Conservation (phyloP, 2,797 vertebrate genomes). For the Peromyscus attwateri region DNA sequence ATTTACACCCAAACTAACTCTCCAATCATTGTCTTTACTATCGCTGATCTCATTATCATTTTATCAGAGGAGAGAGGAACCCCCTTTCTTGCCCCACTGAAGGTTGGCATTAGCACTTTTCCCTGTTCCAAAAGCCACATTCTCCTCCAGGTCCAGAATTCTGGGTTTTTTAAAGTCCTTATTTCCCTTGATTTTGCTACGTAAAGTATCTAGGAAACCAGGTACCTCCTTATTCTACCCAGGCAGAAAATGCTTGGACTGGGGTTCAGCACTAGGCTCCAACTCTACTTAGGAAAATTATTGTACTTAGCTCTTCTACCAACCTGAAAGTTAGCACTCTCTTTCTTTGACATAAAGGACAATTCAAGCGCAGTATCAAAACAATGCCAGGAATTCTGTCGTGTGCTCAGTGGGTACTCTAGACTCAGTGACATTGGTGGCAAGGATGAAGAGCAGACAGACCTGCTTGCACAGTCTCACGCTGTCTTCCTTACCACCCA, state of each 20-base stretch:
- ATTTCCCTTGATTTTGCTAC: background rate
- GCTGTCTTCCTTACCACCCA: background rate
- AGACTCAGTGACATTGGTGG: rapidly evolving
- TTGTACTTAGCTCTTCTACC: background rate
- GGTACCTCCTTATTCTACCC: background rate
- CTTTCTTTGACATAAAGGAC: background rate
- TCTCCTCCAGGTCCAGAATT: background rate
- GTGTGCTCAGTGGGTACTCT: background rate
- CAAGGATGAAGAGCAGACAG: background rate
- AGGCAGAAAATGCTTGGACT: background rate
- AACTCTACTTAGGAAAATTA: background rate
- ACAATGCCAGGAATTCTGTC: background rate
- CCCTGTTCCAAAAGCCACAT: background rate
- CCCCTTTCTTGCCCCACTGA: background rate
- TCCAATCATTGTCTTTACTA: too few relatives aligned
- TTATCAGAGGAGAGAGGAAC: background rate
- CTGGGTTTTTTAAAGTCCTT: background rate
- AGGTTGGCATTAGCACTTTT: too few relatives aligned
- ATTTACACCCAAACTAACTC: background rate
- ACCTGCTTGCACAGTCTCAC: background rate
- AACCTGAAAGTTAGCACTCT: background rate
- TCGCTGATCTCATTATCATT: background rate
- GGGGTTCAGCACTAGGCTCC: background rate
- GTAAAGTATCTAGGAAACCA: background rate
- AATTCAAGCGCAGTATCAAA: background rate